Evolutionary conservation across 30 jellyfish, hydroid and myxozoan genomes (phyloP).

Genomic region (Aurelia aurita): DNA sequence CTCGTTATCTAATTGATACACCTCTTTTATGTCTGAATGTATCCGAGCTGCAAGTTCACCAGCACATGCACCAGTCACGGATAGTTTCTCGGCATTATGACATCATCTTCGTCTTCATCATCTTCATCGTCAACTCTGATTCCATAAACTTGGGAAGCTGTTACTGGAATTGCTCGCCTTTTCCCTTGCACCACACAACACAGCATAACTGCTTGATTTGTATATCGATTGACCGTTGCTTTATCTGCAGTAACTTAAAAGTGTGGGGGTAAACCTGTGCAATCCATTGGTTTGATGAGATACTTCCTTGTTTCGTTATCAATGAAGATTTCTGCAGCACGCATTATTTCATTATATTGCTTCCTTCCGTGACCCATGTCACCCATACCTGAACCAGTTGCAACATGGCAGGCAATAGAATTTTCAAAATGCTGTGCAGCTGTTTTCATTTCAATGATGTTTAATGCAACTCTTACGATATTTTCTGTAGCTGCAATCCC

Average conservation of each 20-base stretch:
- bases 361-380: slow-evolving; percentile 37
- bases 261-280: slow-evolving; percentile 32
- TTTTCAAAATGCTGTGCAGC: slow-evolving; percentile 30
- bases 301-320: background rate
- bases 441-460: slow-evolving; percentile 21
- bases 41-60: too few species aligned
- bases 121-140: background rate
- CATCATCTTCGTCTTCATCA: too few species aligned
- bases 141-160: slow-evolving; percentile 17
- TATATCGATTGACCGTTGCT: slow-evolving; percentile 4
- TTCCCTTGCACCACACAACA: slow-evolving; percentile 32
- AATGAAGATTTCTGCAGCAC: slow-evolving; percentile 3
- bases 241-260: slow-evolving; percentile 43
- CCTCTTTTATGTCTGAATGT: background rate
- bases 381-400: slow-evolving; percentile 54
- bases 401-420: slow-evolving; percentile 21
- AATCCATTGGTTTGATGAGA: background rate
- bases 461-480: slow-evolving; percentile 19
- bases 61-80: too few species aligned
- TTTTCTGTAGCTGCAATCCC: slow-evolving; percentile 20
- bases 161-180: slow-evolving; percentile 38
- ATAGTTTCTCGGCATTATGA: too few species aligned
- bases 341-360: too few species aligned
- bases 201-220: slow-evolving; percentile 29
- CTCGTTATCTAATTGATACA: background rate